Conservation (phyloP, 2,113 vertebrate species). For the Corythoichthys intestinalis region DNA sequence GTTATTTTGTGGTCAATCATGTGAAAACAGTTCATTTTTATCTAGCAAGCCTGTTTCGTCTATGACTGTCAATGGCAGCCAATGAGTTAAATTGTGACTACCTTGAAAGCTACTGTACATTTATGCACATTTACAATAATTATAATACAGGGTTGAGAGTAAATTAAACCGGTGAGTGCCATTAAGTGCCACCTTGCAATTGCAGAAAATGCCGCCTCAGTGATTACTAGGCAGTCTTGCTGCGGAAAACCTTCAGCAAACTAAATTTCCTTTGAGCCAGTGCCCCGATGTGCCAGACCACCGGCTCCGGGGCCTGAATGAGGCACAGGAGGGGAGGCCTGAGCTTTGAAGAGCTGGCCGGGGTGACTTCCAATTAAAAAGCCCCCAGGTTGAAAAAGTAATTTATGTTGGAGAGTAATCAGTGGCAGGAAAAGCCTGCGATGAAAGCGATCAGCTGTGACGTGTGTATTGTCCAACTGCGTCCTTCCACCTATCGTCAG, state of each 20-base stretch:
- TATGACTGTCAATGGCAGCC: no score
- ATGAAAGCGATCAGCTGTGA: constrained; percentile 42
- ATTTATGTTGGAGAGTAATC: constrained; percentile 3
- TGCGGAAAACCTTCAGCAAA: constrained; percentile 15
- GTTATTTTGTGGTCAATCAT: no score
- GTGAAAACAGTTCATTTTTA: no score
- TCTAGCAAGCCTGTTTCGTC: no score
- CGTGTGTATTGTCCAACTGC: constrained; percentile 18
- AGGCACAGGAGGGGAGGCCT: constrained; percentile 33
- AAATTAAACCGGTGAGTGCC: neutral
- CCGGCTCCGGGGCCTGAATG: constrained; percentile 50
- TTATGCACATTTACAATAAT: neutral
- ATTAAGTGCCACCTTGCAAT: constrained; percentile 3
- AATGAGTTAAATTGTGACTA: neutral
- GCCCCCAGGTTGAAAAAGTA: constrained; percentile 6
- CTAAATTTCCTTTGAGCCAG: constrained; percentile 11
- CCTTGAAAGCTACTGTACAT: neutral
- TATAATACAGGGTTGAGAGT: neutral
- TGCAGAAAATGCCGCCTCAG: constrained; percentile 17
- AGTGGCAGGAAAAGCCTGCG: constrained; percentile 30
- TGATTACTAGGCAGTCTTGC: constrained; percentile 12
- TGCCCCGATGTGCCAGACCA: constrained; percentile 34
- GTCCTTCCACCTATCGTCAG: constrained; percentile 28
- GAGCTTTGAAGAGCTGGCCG: constrained; percentile 16
- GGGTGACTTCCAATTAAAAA: constrained; percentile 44